Evolutionary conservation across 1,140 invertebrate species (phyloP).

Genomic region (Bombus balteatus): DNA sequence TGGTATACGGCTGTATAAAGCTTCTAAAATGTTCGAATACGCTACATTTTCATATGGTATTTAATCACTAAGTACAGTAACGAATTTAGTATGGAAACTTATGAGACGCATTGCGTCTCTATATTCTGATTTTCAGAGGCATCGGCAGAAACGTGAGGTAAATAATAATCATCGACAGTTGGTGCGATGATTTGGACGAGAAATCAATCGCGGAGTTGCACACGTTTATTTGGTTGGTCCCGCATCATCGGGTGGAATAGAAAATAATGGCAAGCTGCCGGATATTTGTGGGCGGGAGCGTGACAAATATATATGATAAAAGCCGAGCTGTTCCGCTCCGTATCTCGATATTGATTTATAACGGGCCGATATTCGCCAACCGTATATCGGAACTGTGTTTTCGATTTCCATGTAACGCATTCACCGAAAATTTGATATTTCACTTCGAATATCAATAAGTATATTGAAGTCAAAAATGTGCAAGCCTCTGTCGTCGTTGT

Average conservation of each 20-base stretch:
- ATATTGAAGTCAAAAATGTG: slow-evolving; percentile 35
- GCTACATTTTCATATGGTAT: neutral
- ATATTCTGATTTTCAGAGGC: neutral
- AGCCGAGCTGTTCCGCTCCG: slow-evolving; percentile 52
- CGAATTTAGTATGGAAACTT: neutral
- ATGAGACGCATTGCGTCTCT: neutral
- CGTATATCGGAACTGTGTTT: slow-evolving; percentile 44
- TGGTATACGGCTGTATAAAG: too few species aligned
- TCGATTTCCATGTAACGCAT: slow-evolving; percentile 42
- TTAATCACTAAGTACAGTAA: neutral
- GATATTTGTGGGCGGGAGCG: slow-evolving; percentile 63
- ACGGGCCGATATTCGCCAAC: slow-evolving; percentile 44
- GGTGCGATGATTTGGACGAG: neutral
- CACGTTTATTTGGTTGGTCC: slow-evolving; percentile 52
- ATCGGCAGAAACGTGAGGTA: neutral
- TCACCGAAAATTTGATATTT: slow-evolving; percentile 34
- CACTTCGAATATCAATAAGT: neutral
- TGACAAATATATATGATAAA: slow-evolving; percentile 69
- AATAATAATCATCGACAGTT: neutral
- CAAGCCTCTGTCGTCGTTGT: neutral
- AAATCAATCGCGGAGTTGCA: slow-evolving; percentile 21
- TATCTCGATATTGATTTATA: slow-evolving; percentile 68
- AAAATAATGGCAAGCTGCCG: slow-evolving; percentile 66
- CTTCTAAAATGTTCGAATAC: too few species aligned
- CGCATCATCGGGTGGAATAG: slow-evolving; percentile 51